phyloP scores from a whole-genome alignment of 2,797 vertebrate species.

The Podargus strigoides region DNA sequence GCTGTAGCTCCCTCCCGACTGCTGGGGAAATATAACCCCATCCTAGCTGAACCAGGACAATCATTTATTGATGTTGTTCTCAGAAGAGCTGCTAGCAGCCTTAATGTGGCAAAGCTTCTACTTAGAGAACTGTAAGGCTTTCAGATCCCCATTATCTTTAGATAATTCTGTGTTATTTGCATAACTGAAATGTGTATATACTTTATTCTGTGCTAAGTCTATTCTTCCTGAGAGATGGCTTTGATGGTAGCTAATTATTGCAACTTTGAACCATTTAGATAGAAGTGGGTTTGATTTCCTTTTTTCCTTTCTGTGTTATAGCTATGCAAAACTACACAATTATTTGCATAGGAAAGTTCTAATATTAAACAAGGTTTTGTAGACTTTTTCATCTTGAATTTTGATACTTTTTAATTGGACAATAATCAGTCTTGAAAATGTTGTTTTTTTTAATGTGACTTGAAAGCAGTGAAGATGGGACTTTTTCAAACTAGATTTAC shows the following conservation, averaged over 20 bases:
- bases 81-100: slow-evolving; percentile 8
- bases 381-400: background rate
- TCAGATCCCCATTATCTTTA: background rate
- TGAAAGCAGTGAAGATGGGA: background rate
- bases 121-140: background rate
- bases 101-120: background rate
- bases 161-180: slow-evolving; percentile 14
- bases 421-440: background rate
- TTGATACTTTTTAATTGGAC: background rate
- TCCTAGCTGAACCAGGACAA: too few species aligned
- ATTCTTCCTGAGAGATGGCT: slow-evolving; percentile 39
- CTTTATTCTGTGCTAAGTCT: slow-evolving; percentile 20
- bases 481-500: background rate
- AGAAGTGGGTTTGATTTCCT: slow-evolving; percentile 44
- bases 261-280: slow-evolving; percentile 50
- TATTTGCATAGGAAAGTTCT: background rate
- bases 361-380: background rate
- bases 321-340: background rate
- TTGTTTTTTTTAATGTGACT: background rate
- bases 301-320: background rate
- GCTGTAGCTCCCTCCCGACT: too few species aligned
- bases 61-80: background rate
- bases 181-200: background rate
- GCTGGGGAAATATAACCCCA: too few species aligned
- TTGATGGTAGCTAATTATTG: slow-evolving; percentile 52